Evolutionary conservation across 2,888 invertebrate genomes (phyloP), one percentile per base, ranked within the genome.

Genomic region (Trachelus tabidus): DNA sequence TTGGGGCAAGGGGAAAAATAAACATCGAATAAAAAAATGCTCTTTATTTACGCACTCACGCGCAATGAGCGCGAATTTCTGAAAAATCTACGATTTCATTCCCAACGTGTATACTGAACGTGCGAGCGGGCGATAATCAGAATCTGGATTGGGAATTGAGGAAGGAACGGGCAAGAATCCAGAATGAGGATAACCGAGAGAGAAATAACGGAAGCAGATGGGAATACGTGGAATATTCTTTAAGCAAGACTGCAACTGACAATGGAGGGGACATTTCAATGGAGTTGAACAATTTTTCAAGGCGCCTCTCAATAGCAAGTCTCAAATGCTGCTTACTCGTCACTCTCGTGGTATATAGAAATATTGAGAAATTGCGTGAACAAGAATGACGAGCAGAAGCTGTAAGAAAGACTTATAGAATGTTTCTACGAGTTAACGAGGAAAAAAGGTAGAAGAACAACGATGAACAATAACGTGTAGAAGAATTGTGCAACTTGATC

Each of bases 141-240:
- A 73, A 76, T 73, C 40, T n/a, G 31, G 15, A 56, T 11, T 12
- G 76, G 40, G 37, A 73, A n/a, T 76, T 9, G 40, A 23, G 15
- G 56, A 71, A 73, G 73, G 73, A 76, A 73, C 30, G 73, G 71
- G 34, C 33, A 73, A 56, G 76, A 40, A 34, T 76, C 71, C 23
- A 31, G 71, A 40, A 31, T 56, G 23, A 23, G 56, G 56, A 56
- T 23, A 56, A 9, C 9, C 56, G 9, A 56, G 23, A 9, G 56
- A 56, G 56, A 56, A 23, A 56, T 56, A 56, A 56, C 23, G 23
- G 6, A 56, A 6, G 56, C 56, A 56, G 56, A 56, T 56, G 56
- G 56, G 23, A 56, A 56, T 56, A 56, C 56, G 56, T 56, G 56
- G 56, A 56, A 56, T 56, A 56, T 56, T 23, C 23, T 56, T 56